Percentiles rank a stretch among this genome's conserved stretches.
These are phyloP conservation scores for Pyrocoelia pectoralis DNA, from an alignment of 2,888 invertebrate genomes.

Conservation along the genomic window DNA sequence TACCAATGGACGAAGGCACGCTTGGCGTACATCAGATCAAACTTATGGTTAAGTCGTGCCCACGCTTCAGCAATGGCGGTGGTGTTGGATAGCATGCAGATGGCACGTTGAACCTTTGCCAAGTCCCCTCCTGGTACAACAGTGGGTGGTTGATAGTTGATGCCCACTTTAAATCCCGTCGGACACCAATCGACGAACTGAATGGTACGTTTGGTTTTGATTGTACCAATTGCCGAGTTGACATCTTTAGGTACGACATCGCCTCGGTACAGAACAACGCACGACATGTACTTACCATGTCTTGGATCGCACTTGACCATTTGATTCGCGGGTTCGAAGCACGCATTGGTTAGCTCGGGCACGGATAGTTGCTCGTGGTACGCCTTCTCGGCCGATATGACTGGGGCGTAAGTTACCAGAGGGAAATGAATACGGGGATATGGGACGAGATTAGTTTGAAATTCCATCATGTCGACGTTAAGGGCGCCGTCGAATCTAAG, in stretches of 20 bases:
- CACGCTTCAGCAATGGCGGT: constrained; percentile 73
- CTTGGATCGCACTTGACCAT: constrained; percentile 66
- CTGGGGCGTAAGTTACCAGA: constrained; percentile 67
- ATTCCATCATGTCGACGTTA: constrained; percentile 68
- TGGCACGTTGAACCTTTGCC: no score
- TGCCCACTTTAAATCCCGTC: constrained; percentile 58
- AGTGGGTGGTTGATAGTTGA: constrained; percentile 61
- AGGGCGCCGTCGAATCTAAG: no score
- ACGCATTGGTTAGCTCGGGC: constrained; percentile 68
- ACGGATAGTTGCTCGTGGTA: constrained; percentile 66
- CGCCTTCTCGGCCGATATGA: constrained; percentile 67
- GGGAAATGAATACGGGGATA: constrained; percentile 72
- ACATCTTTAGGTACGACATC: constrained; percentile 61
- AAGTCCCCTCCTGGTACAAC: constrained; percentile 63
- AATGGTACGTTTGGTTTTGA: constrained; percentile 65
- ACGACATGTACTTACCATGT: constrained; percentile 66
- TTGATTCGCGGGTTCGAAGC: constrained; percentile 70
- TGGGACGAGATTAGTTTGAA: constrained; percentile 67
- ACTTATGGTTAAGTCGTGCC: constrained; percentile 73
- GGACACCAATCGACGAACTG: constrained; percentile 58
- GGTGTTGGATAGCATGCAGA: no score
- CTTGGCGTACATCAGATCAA: constrained; percentile 75
- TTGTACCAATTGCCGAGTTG: no score
- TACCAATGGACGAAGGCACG: constrained; percentile 81
- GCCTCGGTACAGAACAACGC: no score